A percentile compares a stretch with the other conserved stretches of the same genome.
Evolutionary conservation across 2,113 vertebrate species (phyloP).

Genomic region (Hystrix brachyura): DNA sequence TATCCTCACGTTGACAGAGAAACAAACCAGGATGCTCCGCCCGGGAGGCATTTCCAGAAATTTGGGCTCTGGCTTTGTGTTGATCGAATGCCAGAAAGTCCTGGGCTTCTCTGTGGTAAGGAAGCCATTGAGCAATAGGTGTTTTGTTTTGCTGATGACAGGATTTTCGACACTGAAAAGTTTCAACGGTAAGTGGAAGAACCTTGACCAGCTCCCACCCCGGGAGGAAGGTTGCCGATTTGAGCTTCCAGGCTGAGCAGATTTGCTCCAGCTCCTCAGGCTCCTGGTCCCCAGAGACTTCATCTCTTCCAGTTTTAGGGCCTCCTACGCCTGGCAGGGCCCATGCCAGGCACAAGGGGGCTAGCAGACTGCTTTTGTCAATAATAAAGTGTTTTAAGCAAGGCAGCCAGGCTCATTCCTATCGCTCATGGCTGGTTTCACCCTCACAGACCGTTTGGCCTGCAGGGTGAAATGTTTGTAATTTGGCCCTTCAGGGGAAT

Average conservation of each 20-base stretch:
- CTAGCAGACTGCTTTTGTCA: not conserved
- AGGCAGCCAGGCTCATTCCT: not conserved
- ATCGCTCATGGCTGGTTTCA: not conserved
- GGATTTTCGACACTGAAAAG: conserved; percentile 16
- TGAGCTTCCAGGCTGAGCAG: not conserved
- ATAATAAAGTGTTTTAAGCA: not conserved
- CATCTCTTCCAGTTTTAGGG: no score
- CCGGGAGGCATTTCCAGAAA: conserved; percentile 79
- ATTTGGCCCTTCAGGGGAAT: not conserved
- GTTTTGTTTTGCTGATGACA: conserved; percentile 67
- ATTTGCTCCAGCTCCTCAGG: not conserved
- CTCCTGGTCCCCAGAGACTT: not conserved
- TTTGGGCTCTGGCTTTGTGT: conserved; percentile 63
- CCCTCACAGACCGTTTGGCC: not conserved
- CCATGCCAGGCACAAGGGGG: accelerated
- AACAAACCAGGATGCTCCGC: conserved; percentile 30
- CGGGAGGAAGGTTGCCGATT: not conserved
- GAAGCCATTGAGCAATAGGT: conserved; percentile 68
- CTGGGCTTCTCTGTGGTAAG: conserved; percentile 25
- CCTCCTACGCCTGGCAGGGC: not conserved
- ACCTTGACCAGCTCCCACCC: not conserved
- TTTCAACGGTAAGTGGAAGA: not conserved
- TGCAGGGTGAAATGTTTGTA: not conserved
- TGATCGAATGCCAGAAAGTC: conserved; percentile 71
- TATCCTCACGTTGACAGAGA: conserved; percentile 29